A percentile compares a stretch with the other conserved stretches of the same genome.
Evolutionary conservation across 2,113 vertebrate species (phyloP).

Genomic region (Fregata magnificens): DNA sequence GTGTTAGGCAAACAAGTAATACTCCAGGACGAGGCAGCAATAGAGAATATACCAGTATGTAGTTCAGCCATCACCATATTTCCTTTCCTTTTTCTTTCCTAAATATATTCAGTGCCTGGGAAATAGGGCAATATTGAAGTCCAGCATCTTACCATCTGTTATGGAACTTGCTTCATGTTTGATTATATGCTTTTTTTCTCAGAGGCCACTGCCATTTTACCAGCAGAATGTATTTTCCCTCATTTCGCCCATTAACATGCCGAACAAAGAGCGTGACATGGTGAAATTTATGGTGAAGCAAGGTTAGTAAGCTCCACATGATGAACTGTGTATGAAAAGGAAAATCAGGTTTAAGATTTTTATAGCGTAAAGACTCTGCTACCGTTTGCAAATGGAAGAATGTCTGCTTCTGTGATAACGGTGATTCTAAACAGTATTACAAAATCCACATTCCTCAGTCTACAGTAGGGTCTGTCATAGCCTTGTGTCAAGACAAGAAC

Average conservation of each 20-base stretch:
- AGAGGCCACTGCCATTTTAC: conserved; percentile 51
- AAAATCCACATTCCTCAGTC: not conserved
- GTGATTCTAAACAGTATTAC: not conserved
- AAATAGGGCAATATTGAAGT: not conserved
- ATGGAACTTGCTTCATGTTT: not conserved
- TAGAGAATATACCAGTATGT: not conserved
- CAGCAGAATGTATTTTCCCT: conserved; percentile 87
- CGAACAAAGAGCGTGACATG: conserved; percentile 70
- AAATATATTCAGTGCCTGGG: not conserved
- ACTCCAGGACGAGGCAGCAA: not conserved
- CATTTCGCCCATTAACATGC: conserved; percentile 83
- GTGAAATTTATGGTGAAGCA: conserved; percentile 82
- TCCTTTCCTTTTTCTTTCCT: not conserved
- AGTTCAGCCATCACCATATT: not conserved
- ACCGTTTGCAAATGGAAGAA: not conserved
- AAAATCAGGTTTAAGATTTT: not conserved
- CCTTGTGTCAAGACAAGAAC: not conserved
- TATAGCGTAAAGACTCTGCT: not conserved
- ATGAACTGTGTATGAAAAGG: not conserved
- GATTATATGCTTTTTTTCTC: not conserved
- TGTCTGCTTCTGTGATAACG: not conserved
- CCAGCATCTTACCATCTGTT: not conserved
- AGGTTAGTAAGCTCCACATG: conserved; percentile 66
- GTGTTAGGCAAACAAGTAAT: not conserved
- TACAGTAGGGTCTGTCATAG: not conserved